A percentile compares a stretch with the other conserved stretches of the same genome.
Conservation (phyloP, 2,113 vertebrate species). For the Podiceps cristatus region DNA sequence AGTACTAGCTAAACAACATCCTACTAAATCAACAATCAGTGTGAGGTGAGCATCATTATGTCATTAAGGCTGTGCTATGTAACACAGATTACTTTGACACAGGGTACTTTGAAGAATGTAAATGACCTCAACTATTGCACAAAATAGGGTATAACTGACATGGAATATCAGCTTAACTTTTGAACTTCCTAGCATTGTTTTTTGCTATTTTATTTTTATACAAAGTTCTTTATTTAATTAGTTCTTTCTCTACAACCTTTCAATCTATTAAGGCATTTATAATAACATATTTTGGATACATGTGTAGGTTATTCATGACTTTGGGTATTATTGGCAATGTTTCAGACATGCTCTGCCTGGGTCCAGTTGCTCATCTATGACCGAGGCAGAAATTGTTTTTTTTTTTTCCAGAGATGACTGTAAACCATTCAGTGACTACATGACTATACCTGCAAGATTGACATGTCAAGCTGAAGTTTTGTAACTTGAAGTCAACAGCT, state of each 20-base stretch:
- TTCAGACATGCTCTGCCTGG: background rate
- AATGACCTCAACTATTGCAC: background rate
- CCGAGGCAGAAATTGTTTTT: background rate
- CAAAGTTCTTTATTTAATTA: background rate
- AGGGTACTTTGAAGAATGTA: background rate
- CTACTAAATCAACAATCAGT: background rate
- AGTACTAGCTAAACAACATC: background rate
- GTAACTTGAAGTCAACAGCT: background rate
- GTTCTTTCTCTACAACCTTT: background rate
- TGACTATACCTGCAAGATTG: background rate
- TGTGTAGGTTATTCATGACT: background rate
- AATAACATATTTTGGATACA: background rate
- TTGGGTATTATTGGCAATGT: background rate
- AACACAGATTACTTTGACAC: background rate
- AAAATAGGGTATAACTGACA: background rate
- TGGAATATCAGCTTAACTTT: background rate
- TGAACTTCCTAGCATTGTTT: background rate
- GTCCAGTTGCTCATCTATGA: background rate
- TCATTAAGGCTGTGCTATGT: background rate
- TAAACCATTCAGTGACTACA: background rate
- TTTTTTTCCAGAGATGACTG: background rate
- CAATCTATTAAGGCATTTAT: background rate
- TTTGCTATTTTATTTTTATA: background rate
- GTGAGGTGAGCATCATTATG: rapidly evolving
- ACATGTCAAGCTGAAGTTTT: background rate